phyloP scores from a whole-genome alignment of 2,888 invertebrate genomes.

The Cylindroiulus punctatus region DNA sequence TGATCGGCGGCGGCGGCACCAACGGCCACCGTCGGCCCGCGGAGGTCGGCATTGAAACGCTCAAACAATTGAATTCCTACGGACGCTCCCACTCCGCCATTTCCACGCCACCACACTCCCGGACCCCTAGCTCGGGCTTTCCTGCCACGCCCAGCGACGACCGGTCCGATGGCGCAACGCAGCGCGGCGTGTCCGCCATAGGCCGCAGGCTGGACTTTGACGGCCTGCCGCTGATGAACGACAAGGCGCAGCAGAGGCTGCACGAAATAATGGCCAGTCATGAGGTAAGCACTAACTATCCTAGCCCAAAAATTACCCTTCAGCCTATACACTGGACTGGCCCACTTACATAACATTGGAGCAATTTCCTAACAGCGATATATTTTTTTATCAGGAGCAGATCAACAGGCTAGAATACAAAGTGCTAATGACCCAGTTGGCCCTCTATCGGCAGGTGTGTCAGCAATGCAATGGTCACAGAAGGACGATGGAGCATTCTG shows the following conservation, averaged over 20 bases:
- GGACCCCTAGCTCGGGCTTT: slow-evolving; percentile 72
- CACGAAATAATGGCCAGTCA: slow-evolving; percentile 84
- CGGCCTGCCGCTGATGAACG: slow-evolving; percentile 77
- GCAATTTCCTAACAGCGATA: too few species aligned
- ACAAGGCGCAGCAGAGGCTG: slow-evolving; percentile 79
- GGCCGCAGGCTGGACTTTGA: slow-evolving; percentile 72
- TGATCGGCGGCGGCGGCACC: background rate
- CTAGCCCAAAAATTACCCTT: too few species aligned
- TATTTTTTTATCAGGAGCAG: too few species aligned
- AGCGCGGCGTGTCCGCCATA: slow-evolving; percentile 58
- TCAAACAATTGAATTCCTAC: slow-evolving; percentile 41
- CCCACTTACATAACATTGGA: too few species aligned
- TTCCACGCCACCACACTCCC: slow-evolving; percentile 70
- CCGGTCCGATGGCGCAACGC: slow-evolving; percentile 58
- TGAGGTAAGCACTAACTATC: too few species aligned
- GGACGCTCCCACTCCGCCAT: slow-evolving; percentile 61
- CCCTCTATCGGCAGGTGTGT: slow-evolving; percentile 75
- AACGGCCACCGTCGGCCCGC: background rate
- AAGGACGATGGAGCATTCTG: slow-evolving; percentile 51
- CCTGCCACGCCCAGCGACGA: slow-evolving; percentile 71
- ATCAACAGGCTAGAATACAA: slow-evolving; percentile 82
- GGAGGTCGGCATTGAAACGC: slow-evolving; percentile 48
- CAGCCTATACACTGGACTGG: too few species aligned
- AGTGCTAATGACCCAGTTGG: slow-evolving; percentile 79
- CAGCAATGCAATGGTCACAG: slow-evolving; percentile 68